phyloP scores from a whole-genome alignment of 2,888 invertebrate genomes.

The Heliconius erato region DNA sequence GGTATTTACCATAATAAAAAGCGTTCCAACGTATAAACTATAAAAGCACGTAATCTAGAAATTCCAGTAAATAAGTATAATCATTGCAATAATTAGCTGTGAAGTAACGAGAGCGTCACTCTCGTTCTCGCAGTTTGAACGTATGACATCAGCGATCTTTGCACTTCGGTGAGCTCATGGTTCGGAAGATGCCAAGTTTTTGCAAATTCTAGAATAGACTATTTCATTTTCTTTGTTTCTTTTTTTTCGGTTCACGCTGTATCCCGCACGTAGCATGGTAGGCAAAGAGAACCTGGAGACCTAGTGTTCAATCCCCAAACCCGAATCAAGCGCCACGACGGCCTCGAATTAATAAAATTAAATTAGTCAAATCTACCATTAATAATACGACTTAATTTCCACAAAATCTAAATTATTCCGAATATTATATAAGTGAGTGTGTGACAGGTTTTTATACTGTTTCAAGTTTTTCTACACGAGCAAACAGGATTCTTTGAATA shows the following conservation, averaged over 20 bases:
- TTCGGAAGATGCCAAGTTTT: conserved; percentile 11
- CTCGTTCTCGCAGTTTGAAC: background rate
- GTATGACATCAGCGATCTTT: conserved; percentile 41
- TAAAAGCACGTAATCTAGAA: conserved; percentile 21
- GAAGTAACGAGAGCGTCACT: conserved; percentile 38
- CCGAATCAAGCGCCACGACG: no score
- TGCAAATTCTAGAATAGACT: conserved; percentile 21
- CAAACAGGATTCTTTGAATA: conserved; percentile 20
- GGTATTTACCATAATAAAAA: background rate
- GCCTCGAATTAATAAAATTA: background rate
- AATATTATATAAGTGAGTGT: conserved; percentile 8
- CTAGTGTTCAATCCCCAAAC: no score
- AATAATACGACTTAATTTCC: background rate
- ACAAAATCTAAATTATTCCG: background rate
- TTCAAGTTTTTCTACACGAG: background rate
- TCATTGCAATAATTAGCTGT: conserved; percentile 33
- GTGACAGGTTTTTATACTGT: background rate
- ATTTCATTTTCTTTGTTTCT: conserved; percentile 1
- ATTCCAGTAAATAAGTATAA: conserved; percentile 9
- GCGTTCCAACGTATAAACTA: background rate
- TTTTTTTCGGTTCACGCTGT: no score
- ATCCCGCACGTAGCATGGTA: no score
- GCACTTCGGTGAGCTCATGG: conserved; percentile 40
- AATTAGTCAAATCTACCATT: background rate
- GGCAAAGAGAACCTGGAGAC: no score